Conservation (phyloP, 2,888 invertebrate genomes). For the Thyatira batis region DNA sequence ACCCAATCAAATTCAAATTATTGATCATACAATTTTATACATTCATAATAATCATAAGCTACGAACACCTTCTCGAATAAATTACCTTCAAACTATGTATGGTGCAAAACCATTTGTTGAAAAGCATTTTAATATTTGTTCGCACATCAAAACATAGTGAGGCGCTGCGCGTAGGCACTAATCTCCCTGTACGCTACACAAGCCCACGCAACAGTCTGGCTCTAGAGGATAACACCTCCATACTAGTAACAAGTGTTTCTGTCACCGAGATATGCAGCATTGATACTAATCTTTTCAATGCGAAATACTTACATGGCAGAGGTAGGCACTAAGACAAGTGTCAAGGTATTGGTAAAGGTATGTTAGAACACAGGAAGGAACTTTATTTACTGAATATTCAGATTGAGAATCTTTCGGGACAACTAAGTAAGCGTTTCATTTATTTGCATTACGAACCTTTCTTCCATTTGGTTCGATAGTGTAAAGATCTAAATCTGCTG, state of each 20-base stretch:
- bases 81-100: background rate
- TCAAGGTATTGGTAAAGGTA: too few species aligned
- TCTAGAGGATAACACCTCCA: slow-evolving; percentile 34
- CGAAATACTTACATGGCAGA: slow-evolving; percentile 6
- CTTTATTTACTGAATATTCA: too few species aligned
- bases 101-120: background rate
- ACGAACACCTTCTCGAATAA: background rate
- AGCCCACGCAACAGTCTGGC: slow-evolving; percentile 29
- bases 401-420: too few species aligned
- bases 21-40: too few species aligned
- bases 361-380: too few species aligned
- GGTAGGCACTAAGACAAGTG: background rate
- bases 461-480: too few species aligned
- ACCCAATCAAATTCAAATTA: too few species aligned
- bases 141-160: background rate
- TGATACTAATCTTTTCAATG: slow-evolving; percentile 17
- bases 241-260: background rate
- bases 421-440: too few species aligned
- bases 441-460: too few species aligned
- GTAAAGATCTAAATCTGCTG: too few species aligned
- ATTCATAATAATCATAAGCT: background rate
- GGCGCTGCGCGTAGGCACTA: slow-evolving; percentile 32
- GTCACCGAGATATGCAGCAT: background rate
- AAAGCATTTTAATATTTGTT: background rate
- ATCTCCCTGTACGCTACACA: slow-evolving; percentile 34